Conservation (phyloP, 2,797 vertebrate species). For the Botia kubotai region DNA sequence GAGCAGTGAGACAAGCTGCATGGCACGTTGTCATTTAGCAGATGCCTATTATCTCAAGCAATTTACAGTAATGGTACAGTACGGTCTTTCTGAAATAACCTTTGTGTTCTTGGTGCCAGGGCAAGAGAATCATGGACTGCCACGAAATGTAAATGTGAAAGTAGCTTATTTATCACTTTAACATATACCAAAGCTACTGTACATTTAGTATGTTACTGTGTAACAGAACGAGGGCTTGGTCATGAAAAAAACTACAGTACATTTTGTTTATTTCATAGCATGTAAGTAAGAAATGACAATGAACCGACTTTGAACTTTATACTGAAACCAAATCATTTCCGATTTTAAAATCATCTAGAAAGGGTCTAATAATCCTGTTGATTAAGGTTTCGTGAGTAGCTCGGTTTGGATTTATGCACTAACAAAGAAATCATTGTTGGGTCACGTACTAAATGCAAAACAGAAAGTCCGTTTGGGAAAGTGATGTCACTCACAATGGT, state of each 20-base stretch:
- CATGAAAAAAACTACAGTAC: not conserved
- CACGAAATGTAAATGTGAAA: not conserved
- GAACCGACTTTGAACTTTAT: not conserved
- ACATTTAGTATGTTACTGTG: not conserved
- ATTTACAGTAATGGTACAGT: conserved; percentile 5
- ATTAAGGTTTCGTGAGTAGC: not conserved
- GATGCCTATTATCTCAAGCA: conserved; percentile 23
- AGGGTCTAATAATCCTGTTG: not conserved
- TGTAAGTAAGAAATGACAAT: not conserved
- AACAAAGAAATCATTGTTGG: conserved; percentile 26
- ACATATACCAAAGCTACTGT: not conserved
- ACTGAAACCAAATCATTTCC: not conserved
- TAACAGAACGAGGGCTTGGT: not conserved
- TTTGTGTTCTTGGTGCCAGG: not conserved
- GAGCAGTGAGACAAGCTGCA: not conserved
- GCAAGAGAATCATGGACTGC: not conserved
- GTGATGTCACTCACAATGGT: conserved; percentile 73
- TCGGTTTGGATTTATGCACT: conserved; percentile 25
- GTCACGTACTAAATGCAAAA: conserved; percentile 58
- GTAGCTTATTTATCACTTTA: not conserved
- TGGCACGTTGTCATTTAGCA: conserved; percentile 19
- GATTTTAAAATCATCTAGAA: not conserved
- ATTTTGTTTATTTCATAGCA: not conserved
- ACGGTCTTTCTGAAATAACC: conserved; percentile 6
- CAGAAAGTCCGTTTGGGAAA: conserved; percentile 56